Evolutionary conservation across 30 jellyfish, hydroid and myxozoan genomes (phyloP).

Genomic region (Rhopilema esculentum): DNA sequence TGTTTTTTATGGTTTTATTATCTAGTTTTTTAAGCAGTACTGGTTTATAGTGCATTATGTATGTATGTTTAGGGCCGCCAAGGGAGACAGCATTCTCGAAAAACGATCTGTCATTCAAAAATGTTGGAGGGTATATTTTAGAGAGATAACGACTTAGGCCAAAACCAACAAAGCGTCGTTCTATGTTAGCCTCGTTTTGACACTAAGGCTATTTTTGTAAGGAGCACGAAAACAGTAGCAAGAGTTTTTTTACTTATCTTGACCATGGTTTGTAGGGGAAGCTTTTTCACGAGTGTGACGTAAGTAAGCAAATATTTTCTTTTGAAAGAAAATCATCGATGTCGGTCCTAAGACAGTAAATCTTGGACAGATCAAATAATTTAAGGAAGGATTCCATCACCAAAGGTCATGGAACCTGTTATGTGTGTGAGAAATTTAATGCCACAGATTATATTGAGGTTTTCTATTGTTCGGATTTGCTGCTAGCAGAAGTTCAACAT

Average conservation of each 20-base stretch:
- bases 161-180: background rate
- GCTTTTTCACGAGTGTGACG: background rate
- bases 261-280: background rate
- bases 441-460: slow-evolving; percentile 30
- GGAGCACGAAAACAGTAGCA: background rate
- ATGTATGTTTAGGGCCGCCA: no score
- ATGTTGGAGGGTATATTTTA: no score
- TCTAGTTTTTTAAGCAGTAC: no score
- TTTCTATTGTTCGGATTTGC: background rate
- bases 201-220: no score
- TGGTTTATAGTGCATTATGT: no score
- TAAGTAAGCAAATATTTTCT: background rate
- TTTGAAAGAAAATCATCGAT: background rate
- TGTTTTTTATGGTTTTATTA: no score
- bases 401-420: background rate
- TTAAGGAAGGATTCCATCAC: background rate
- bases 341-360: background rate
- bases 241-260: background rate
- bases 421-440: slow-evolving; percentile 28
- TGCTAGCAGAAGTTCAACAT: background rate
- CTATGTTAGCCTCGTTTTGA: no score
- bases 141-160: no score
- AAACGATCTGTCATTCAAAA: background rate
- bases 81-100: background rate
- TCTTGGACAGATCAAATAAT: background rate